Evolutionary conservation across 2,888 invertebrate species (phyloP), one percentile per base, ranked within the genome.

Genomic region (Ornithoptera priamus): DNA sequence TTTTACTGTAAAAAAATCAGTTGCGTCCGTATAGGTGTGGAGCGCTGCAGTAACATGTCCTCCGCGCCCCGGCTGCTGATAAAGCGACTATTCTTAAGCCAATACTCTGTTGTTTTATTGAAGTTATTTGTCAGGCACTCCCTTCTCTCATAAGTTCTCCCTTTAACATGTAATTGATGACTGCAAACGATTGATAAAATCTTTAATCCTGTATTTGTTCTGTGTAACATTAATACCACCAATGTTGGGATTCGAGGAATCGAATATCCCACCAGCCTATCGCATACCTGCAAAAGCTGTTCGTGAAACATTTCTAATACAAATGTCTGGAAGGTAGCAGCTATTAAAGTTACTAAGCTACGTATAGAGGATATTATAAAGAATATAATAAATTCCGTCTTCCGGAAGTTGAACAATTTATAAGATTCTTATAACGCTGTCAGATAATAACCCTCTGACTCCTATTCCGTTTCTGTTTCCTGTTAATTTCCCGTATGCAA

Each of bases 71-170:
- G 57, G 58, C 73, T 77, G 22, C 80, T 87, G 86, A 89, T 83
- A 87, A 87, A 89, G 80, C 80, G 86, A 81, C 79, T 83, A 77
- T 77, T 77, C 77, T 79, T 77, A 81, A 81, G 80, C 83, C 84
- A 83, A 86, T 85, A 84, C 80, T 76, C 73, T 67, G 76, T 80
- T 85, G 83, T 85, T 86, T 86, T 87, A 89, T 88, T 85, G 81
- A 77, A 77, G 75, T 80, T 85, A 88, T 89, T 89, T 86, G 79
- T 87, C 84, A 87, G 76, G 70, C 64, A 67, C 67, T 64, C 70
- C 73, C 72, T 71, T 64, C 65, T 70, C 72, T 68, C 71, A 73
- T 72, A 74, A 72, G 74, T 42, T 65, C 66, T 64, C 62, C 68
- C 69, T 67, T 71, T 73, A 73, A 71, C 71, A 72, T 72, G 69